These are phyloP conservation scores for Fragum sueziense DNA, from an alignment of 2,888 invertebrate genomes.

Conservation along the genomic window DNA sequence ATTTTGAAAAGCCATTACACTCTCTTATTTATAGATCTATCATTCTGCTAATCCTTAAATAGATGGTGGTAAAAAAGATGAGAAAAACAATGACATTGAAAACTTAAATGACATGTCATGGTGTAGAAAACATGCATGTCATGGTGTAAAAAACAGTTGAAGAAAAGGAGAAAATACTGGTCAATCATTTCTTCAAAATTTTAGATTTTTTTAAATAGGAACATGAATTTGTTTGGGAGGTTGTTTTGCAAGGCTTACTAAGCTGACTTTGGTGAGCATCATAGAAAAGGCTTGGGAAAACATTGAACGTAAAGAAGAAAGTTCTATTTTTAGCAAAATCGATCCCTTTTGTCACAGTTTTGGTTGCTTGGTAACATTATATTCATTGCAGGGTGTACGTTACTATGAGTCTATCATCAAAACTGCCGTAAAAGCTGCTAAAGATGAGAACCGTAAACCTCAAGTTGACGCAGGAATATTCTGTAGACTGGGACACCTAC, in stretches of 20 bases:
- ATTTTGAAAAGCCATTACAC: too few relatives aligned
- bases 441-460: conserved; percentile 46
- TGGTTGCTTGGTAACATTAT: too few relatives aligned
- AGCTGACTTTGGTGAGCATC: too few relatives aligned
- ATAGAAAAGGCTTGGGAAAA: too few relatives aligned
- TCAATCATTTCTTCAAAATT: too few relatives aligned
- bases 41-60: background rate
- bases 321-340: too few relatives aligned
- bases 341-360: too few relatives aligned
- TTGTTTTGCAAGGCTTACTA: too few relatives aligned
- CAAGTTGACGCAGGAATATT: conserved; percentile 89
- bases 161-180: background rate
- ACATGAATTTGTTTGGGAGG: too few relatives aligned
- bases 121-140: background rate
- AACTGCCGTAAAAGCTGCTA: conserved; percentile 86
- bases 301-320: too few relatives aligned
- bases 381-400: conserved; percentile 74
- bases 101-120: background rate
- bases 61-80: background rate
- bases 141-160: background rate
- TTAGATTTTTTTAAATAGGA: too few relatives aligned
- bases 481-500: conserved; percentile 97
- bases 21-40: too few relatives aligned
- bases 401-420: conserved; percentile 81
- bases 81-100: background rate